Conservation (phyloP, 2,113 vertebrate genomes). For the Gadus chalcogrammus region DNA sequence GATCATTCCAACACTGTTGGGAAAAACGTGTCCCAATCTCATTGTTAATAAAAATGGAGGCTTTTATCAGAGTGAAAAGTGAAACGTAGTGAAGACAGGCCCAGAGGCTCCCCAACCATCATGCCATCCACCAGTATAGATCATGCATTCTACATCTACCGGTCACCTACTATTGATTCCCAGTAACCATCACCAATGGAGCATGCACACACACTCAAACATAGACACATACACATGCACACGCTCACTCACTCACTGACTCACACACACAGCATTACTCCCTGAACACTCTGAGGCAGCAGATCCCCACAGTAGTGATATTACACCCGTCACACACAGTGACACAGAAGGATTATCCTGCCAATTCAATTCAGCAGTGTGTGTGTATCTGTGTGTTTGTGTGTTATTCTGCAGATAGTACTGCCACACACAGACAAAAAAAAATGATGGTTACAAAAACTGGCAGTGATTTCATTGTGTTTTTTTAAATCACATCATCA, state of each 20-base stretch:
- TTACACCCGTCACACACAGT: slow-evolving; percentile 28
- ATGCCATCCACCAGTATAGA: slow-evolving; percentile 1
- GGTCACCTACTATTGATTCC: not conserved
- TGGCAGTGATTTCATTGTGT: too few species aligned
- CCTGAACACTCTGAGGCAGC: slow-evolving; percentile 1
- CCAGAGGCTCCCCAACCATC: slow-evolving; percentile 4
- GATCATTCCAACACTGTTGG: too few species aligned
- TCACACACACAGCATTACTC: not conserved
- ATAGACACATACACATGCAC: not conserved
- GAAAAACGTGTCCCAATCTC: slow-evolving; percentile 8
- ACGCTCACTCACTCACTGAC: slow-evolving; percentile 11
- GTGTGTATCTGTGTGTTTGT: slow-evolving; percentile 5
- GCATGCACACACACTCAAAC: not conserved
- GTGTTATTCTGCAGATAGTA: not conserved
- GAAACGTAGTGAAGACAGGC: not conserved
- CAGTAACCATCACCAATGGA: too few species aligned
- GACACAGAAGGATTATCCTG: slow-evolving; percentile 3
- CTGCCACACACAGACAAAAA: slow-evolving; percentile 1
- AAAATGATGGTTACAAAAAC: too few species aligned
- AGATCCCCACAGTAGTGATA: slow-evolving; percentile 13
- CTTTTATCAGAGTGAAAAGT: too few species aligned
- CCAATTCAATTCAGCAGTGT: not conserved
- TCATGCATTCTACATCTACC: slow-evolving; percentile 34
- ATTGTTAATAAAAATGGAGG: not conserved
- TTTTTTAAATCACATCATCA: too few species aligned